Evolutionary conservation across 2,113 vertebrate genomes (phyloP).

Genomic region (Gallinago undulata): DNA sequence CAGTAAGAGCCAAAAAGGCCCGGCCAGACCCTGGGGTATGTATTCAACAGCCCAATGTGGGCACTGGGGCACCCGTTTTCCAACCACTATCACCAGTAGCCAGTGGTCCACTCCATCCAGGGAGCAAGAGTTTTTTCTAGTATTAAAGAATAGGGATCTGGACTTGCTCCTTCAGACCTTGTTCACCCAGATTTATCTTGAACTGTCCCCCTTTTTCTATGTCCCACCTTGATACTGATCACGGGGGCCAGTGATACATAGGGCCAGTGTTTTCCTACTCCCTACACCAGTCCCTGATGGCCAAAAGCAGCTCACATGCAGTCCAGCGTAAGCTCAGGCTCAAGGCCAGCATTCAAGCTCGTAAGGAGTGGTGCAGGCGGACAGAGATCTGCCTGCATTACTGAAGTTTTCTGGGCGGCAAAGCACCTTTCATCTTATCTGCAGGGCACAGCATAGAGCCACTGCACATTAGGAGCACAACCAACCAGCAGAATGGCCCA

Average conservation of each 20-base stretch:
- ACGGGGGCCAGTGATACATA: neutral
- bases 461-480: neutral
- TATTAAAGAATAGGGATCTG: no score
- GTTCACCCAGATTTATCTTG: neutral
- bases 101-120: neutral
- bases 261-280: neutral
- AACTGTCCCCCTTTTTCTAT: neutral
- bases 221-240: neutral
- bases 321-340: neutral
- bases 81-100: neutral
- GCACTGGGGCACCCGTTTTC: fast-evolving
- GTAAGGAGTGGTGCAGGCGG: neutral
- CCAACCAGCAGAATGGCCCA: neutral
- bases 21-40: fast-evolving
- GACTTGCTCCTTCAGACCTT: neutral
- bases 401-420: neutral
- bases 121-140: neutral
- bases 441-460: neutral
- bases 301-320: neutral
- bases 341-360: no score
- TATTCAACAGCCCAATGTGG: fast-evolving
- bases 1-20: neutral
- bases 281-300: neutral
- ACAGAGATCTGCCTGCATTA: neutral
- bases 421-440: neutral